Base-by-base conservation (phyloP, 2,113 vertebrate species). In the Malurus elegans region DNA sequence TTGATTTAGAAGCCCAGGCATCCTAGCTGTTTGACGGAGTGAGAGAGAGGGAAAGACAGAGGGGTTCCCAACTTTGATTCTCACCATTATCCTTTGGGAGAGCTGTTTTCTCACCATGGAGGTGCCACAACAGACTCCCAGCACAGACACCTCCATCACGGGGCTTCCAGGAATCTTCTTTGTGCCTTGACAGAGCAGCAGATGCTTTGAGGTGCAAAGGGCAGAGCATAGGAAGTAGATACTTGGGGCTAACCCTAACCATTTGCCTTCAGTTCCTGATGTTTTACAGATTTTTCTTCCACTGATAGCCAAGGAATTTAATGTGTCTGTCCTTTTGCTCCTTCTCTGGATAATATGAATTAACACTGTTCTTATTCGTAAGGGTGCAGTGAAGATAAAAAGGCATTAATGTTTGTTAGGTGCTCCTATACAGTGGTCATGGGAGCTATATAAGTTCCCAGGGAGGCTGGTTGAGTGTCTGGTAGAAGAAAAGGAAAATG, bases 171-270 rank as follows among this genome's bases (percentile, higher is more conserved):
- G 54, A 87, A 36, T 58, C 28, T 14, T 47, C 23, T 81, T 62
- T 2, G 2, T 8, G 3, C 32, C 62, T 4, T 11, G 61, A 31
- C 9, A 26, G 40, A 48, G 23, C 0, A 0, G 40, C 2, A 9
- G 64, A 25, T 32, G 24, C 65, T 60, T 60, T 2, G 3, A 64
- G 71, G 40, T 90, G 34, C 58, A 25, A n/a, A 3, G 5, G 58
- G 8, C n/a, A 74, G 51, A 42, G 44, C 38, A 29, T 40, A 66
- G 62, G 47, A 66, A 70, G 23, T 25, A 82, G 34, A 23, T 60
- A 15, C 75, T 42, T 60, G n/a, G 14, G n/a, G 28, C 51, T 74
- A 73, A 40, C 10, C 14, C 38, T 56, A 9, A 4, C 18, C 24
- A 48, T 72, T 74, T 95, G 32, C 11, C 8, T 95, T 89, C 92